These are phyloP conservation scores for Propithecus coquereli DNA, from an alignment of 2,113 vertebrate species.

Conservation along the genomic window DNA sequence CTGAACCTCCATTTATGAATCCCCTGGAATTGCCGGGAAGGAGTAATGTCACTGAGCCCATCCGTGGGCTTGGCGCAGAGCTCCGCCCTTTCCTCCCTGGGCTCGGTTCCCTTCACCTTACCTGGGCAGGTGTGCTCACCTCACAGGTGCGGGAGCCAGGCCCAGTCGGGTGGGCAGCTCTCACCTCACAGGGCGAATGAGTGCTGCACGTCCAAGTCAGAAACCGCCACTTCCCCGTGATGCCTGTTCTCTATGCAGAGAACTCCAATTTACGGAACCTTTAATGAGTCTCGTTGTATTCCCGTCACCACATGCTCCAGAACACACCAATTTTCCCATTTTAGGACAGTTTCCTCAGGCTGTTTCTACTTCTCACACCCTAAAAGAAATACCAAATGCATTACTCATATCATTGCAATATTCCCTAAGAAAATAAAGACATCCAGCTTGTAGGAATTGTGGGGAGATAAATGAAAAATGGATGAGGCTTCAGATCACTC, in stretches of 20 bases:
- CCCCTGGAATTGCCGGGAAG: fast-evolving
- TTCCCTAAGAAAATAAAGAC: neutral
- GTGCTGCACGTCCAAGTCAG: fast-evolving
- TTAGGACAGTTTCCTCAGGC: neutral
- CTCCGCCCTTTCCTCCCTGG: neutral
- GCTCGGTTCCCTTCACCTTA: neutral
- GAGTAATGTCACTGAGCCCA: too few relatives aligned
- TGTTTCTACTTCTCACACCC: neutral
- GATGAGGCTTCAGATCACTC: neutral
- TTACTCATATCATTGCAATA: neutral
- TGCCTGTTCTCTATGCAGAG: neutral
- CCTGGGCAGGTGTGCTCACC: too few relatives aligned
- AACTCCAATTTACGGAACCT: neutral
- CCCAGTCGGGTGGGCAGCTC: neutral
- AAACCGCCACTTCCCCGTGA: neutral
- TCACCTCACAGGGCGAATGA: too few relatives aligned
- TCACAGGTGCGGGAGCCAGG: neutral
- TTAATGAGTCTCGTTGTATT: neutral
- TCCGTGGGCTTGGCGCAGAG: neutral
- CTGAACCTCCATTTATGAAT: neutral
- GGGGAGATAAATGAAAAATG: neutral
- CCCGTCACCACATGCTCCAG: neutral
- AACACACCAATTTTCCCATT: neutral
- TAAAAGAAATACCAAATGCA: neutral
- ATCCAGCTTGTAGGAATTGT: too few relatives aligned